Evolutionary conservation across 2,888 invertebrate species (phyloP).

Genomic region (Drosophila eohydei): DNA sequence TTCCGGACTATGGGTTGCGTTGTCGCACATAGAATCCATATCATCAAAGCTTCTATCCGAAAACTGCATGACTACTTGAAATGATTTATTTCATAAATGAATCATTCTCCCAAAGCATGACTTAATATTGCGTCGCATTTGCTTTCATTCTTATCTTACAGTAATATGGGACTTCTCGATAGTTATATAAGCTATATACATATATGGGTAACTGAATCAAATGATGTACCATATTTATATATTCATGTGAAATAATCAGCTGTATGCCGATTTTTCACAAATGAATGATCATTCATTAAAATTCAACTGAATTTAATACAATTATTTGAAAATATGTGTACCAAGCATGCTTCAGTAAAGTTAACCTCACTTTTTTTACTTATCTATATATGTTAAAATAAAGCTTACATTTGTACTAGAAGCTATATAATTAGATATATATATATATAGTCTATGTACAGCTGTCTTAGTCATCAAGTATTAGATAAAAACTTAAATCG

Average conservation of each 20-base stretch:
- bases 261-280: not conserved
- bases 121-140: not conserved
- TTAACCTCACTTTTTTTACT: not conserved
- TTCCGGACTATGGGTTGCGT: no score
- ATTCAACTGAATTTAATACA: not conserved
- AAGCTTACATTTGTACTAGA: not conserved
- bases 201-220: not conserved
- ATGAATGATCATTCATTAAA: not conserved
- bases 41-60: not conserved
- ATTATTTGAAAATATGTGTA: not conserved
- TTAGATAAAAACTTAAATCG: not conserved
- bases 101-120: slow-evolving; percentile 4
- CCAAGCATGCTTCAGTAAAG: not conserved
- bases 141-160: not conserved
- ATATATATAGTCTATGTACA: not conserved
- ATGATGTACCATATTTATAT: not conserved
- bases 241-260: not conserved
- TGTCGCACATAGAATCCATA: not conserved
- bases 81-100: slow-evolving; percentile 11
- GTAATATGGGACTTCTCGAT: not conserved
- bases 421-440: not conserved
- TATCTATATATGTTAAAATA: not conserved
- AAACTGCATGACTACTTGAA: not conserved
- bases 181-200: not conserved
- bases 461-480: not conserved